A percentile compares a stretch with the other conserved stretches of the same genome.
These are phyloP conservation scores for Toxotes lorentzi DNA, from an alignment of 2,797 vertebrate species.

Conservation along the genomic window DNA sequence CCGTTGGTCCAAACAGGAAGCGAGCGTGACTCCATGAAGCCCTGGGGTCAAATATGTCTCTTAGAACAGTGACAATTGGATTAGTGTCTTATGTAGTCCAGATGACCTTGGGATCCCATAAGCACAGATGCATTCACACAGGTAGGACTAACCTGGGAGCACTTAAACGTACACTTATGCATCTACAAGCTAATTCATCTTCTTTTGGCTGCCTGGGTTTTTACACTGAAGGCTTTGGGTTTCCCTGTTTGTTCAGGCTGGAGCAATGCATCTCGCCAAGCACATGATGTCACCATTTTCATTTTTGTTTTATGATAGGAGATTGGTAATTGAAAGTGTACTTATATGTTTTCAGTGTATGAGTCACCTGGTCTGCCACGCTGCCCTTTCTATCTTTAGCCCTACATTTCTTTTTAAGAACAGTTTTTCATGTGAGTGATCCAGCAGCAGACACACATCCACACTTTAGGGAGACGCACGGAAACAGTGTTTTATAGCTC, in stretches of 20 bases:
- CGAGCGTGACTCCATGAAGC: slow-evolving; percentile 72
- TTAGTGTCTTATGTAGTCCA: slow-evolving; percentile 77
- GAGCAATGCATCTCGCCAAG: slow-evolving; percentile 26
- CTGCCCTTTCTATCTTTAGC: slow-evolving; percentile 72
- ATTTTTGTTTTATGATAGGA: slow-evolving; percentile 53
- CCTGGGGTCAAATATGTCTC: slow-evolving; percentile 65
- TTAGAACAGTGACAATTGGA: slow-evolving; percentile 81
- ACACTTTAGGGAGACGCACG: slow-evolving; percentile 36
- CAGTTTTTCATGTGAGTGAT: slow-evolving; percentile 45
- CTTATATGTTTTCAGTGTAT: slow-evolving; percentile 66
- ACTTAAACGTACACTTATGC: slow-evolving; percentile 37
- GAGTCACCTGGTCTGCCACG: slow-evolving; percentile 64
- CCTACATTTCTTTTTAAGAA: slow-evolving; percentile 45
- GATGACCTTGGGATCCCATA: slow-evolving; percentile 53
- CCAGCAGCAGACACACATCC: slow-evolving; percentile 34
- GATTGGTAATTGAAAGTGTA: slow-evolving; percentile 68
- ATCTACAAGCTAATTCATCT: slow-evolving; percentile 17
- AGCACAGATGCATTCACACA: slow-evolving; percentile 50
- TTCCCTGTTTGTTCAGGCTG: not conserved
- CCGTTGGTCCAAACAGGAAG: slow-evolving; percentile 80
- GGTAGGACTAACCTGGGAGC: slow-evolving; percentile 53
- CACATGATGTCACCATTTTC: slow-evolving; percentile 52
- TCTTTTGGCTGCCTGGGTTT: slow-evolving; percentile 16
- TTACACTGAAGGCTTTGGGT: not conserved
- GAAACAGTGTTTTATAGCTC: slow-evolving; percentile 63